A percentile compares a stretch with the other conserved stretches of the same genome.
phyloP scores from a whole-genome alignment of 2,888 invertebrate species.

The Drosophila mettleri region DNA sequence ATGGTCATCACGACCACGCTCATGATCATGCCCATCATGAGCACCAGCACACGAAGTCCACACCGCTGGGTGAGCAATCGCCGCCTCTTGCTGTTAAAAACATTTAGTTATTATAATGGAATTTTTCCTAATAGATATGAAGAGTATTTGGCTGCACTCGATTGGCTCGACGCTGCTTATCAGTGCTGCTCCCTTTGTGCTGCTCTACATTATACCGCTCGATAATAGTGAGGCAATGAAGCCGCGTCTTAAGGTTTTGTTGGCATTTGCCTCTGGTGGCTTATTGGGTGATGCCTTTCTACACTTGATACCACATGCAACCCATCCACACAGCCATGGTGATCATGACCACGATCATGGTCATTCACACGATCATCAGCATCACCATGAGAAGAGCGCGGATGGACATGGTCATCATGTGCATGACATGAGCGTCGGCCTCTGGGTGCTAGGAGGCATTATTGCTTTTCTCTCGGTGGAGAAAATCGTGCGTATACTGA shows the following conservation, averaged over 20 bases:
- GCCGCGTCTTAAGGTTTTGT: constrained; percentile 93
- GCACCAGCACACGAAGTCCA: constrained; percentile 62
- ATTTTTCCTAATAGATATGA: constrained; percentile 70
- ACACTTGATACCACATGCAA: constrained; percentile 98
- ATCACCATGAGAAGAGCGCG: constrained; percentile 85
- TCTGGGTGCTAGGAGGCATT: constrained; percentile 97
- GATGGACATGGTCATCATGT: constrained; percentile 87
- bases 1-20: constrained; percentile 46
- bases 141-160: constrained; percentile 90
- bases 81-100: constrained; percentile 6
- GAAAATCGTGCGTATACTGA: constrained; percentile 94
- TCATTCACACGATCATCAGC: constrained; percentile 83
- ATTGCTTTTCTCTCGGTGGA: constrained; percentile 97
- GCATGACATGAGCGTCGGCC: constrained; percentile 95
- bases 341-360: constrained; percentile 78
- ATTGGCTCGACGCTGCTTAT: constrained; percentile 96
- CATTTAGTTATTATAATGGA: constrained; percentile 14
- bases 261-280: constrained; percentile 98
- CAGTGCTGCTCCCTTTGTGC: constrained; percentile 96
- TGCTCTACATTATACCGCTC: constrained; percentile 96
- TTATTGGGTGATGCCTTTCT: constrained; percentile 99
- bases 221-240: constrained; percentile 94
- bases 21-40: constrained; percentile 47
- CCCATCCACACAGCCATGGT: constrained; percentile 86
- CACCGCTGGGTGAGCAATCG: constrained; percentile 64